A percentile compares a stretch with the other conserved stretches of the same genome.
Evolutionary conservation across 1,140 invertebrate genomes (phyloP).

Genomic region (Cepaea nemoralis): DNA sequence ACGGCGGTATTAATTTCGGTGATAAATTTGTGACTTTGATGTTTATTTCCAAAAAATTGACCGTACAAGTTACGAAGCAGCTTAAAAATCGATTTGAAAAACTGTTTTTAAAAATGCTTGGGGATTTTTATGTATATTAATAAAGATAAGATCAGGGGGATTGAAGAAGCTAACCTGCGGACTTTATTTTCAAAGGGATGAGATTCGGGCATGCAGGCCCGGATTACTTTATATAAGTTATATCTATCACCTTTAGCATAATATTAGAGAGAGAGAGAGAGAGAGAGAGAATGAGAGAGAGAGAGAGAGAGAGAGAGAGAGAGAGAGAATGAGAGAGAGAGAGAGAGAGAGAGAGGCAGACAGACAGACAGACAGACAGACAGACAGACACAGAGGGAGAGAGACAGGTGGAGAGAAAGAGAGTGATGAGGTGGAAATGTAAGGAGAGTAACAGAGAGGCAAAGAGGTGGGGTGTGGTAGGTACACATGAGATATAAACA

Average conservation of each 20-base stretch:
- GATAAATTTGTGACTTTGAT: constrained; percentile 11
- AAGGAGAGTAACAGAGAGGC: too few relatives aligned
- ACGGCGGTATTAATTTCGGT: neutral
- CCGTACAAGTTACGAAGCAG: neutral
- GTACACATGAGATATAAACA: too few relatives aligned
- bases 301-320: neutral
- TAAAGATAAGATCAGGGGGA: too few relatives aligned
- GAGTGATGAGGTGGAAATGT: too few relatives aligned
- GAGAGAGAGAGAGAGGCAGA: neutral
- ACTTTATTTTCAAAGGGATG: too few relatives aligned
- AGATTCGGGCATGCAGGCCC: too few relatives aligned
- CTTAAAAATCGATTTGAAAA: neutral
- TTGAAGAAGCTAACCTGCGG: too few relatives aligned
- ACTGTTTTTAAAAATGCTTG: neutral
- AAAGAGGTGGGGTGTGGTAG: too few relatives aligned
- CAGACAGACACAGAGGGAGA: neutral
- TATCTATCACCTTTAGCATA: too few relatives aligned
- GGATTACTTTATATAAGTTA: too few relatives aligned
- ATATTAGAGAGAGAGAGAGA: neutral
- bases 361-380: neutral
- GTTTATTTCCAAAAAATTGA: neutral
- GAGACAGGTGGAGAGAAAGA: too few relatives aligned
- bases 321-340: neutral
- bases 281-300: neutral
- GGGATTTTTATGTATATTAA: neutral